Base-by-base conservation (phyloP, 2,797 vertebrate species). In the Loris lydekkerianus region DNA sequence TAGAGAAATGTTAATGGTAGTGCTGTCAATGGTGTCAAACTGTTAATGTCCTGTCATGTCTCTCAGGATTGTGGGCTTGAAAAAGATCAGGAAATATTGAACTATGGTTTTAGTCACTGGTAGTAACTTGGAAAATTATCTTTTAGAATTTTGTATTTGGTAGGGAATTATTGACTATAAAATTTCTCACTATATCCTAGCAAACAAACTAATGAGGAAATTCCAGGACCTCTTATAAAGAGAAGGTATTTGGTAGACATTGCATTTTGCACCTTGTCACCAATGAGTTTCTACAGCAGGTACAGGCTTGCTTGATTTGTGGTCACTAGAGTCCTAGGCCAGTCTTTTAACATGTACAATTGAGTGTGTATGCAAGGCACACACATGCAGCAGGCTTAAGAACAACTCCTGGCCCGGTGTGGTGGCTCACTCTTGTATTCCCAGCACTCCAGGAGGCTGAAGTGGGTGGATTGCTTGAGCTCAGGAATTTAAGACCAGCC, bases 141-240 rank as follows among this genome's bases (percentile, higher is more conserved):
- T 86, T 60, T n/a, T 37, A 80, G 23, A 46, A 63, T 49, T 78
- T 92, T 82, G 34, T 85, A 56, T 73, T 80, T 90, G 86, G 27
- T 70, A 61, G n/a, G 7, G 20, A 89, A 46, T 72, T 72, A 34
- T 29, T 46, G 37, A 60, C 73, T 65, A 61, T 1, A 31, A 67
- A 67, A 67, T 40, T 23, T 60, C 2, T 34, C 34, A 83, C 21
- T 75, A 11, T 65, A 75, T 86, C 17, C 7, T 67, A 92, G 58
- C 21, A 37, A 91, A 63, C 81, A 67, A 82, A 60, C 14, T 53
- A 63, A 40, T 81, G 31, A 76, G 13, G 31, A 25, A 49, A 80
- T 84, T 61, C 5, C 46, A 70, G 56, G 5, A 15, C 31, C 4
- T 15, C n/a, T 65, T 58, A 21, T 75, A 75, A 37, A 86, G n/a